A percentile compares a stretch with the other conserved stretches of the same genome.
Conservation (phyloP, 2,888 invertebrate genomes). For the Polydrusus tereticollis region DNA sequence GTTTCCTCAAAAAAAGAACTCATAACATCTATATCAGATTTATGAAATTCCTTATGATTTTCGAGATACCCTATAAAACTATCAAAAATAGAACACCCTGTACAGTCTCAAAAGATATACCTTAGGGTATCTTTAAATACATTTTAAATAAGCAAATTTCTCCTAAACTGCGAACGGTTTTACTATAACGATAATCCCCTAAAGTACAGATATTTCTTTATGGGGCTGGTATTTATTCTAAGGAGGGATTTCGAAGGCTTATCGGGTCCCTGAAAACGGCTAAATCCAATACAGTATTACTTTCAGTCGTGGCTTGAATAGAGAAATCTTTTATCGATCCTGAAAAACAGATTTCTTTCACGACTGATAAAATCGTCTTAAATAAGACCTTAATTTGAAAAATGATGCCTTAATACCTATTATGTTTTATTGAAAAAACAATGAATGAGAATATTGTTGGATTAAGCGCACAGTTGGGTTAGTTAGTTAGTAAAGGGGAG, state of each 20-base stretch:
- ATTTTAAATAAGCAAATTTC: constrained; percentile 42
- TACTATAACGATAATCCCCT: constrained; percentile 62
- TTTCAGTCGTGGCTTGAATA: constrained; percentile 44
- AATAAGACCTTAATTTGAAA: background rate
- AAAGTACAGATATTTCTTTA: constrained; percentile 62
- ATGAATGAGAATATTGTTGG: no score
- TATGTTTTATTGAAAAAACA: no score
- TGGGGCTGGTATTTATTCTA: constrained; percentile 63
- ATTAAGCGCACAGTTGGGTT: no score
- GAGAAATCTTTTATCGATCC: constrained; percentile 28
- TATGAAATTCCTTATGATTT: no score
- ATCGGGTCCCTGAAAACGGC: constrained; percentile 63
- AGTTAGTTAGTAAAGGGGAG: no score
- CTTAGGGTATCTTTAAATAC: no score
- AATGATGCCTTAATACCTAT: no score
- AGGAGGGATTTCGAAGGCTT: constrained; percentile 61
- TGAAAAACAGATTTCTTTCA: constrained; percentile 12
- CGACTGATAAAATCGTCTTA: background rate
- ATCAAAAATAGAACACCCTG: no score
- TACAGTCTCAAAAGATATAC: no score
- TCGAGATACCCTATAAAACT: no score
- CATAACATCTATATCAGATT: no score
- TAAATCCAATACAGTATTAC: constrained; percentile 61
- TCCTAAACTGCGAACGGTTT: constrained; percentile 57
- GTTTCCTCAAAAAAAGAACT: no score